phyloP scores from a whole-genome alignment of 2,888 invertebrate species.

The Phragmatobia fuliginosa region DNA sequence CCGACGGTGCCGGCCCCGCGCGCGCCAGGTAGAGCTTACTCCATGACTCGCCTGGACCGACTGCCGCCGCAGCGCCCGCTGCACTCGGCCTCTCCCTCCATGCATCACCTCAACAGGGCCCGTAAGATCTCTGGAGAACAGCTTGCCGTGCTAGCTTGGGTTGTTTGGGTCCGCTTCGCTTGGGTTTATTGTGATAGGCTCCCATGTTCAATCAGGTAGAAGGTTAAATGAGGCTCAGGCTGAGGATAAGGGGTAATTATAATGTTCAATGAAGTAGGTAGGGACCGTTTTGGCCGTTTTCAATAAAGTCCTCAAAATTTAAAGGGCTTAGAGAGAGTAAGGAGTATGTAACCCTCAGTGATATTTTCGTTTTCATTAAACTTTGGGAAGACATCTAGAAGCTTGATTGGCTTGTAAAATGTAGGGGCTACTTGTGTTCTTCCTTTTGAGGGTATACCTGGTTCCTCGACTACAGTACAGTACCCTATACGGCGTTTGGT shows the following conservation, averaged over 20 bases:
- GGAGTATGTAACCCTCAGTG: too few relatives aligned
- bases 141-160: slow-evolving; percentile 24
- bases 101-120: slow-evolving; percentile 76
- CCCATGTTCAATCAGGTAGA: background rate
- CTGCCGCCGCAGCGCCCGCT: slow-evolving; percentile 64
- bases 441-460: too few relatives aligned
- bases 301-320: too few relatives aligned
- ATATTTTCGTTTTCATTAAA: too few relatives aligned
- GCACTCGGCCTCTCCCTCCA: slow-evolving; percentile 67
- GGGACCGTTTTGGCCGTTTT: too few relatives aligned
- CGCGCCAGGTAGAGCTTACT: slow-evolving; percentile 92
- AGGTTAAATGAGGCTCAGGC: too few relatives aligned
- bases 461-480: too few relatives aligned
- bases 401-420: too few relatives aligned
- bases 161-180: slow-evolving; percentile 29
- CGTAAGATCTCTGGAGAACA: slow-evolving; percentile 61
- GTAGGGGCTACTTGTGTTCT: too few relatives aligned
- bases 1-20: slow-evolving; percentile 92
- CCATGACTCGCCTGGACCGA: slow-evolving; percentile 96
- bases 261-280: background rate
- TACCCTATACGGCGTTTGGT: too few relatives aligned
- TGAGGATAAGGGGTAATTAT: accelerated
- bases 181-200: slow-evolving; percentile 10
- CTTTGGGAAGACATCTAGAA: too few relatives aligned
- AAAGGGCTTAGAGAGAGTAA: too few relatives aligned